Conservation (phyloP, 1,140 invertebrate genomes). For the Cotesia typhae region DNA sequence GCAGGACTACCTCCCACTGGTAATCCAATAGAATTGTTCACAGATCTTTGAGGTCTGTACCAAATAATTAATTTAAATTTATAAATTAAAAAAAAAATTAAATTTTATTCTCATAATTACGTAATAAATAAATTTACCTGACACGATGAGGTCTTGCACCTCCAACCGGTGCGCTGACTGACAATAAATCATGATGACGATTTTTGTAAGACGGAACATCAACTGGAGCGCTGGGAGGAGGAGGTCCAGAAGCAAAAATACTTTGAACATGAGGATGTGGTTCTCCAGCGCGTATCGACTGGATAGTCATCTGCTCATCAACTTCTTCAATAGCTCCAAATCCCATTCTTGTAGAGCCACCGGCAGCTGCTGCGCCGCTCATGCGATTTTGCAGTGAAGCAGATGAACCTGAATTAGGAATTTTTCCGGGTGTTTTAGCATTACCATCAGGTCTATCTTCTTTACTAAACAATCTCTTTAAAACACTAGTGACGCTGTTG, state of each 20-base stretch:
- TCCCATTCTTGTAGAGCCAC: conserved; percentile 77
- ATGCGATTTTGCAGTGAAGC: conserved; percentile 56
- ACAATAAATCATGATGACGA: conserved; percentile 67
- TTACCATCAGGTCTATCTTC: conserved; percentile 69
- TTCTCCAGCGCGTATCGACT: conserved; percentile 70
- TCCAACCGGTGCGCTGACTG: conserved; percentile 54
- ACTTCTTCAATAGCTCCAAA: conserved; percentile 84
- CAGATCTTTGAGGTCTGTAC: no score
- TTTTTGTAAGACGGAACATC: conserved; percentile 58
- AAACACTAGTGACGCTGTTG: conserved; percentile 76
- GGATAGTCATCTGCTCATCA: conserved; percentile 82
- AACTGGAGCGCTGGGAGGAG: conserved; percentile 57
- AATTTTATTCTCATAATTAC: no score
- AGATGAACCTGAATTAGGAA: conserved; percentile 53
- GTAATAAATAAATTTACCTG: no score
- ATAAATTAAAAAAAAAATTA: no score
- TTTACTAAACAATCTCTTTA: conserved; percentile 78
- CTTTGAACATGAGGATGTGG: conserved; percentile 63
- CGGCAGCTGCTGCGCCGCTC: conserved; percentile 45
- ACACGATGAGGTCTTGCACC: background rate
- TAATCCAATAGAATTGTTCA: no score
- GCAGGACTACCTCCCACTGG: no score
- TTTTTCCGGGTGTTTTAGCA: conserved; percentile 52
- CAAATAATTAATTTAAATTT: no score
- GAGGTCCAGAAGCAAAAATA: conserved; percentile 61